A percentile compares a stretch with the other conserved stretches of the same genome.
Evolutionary conservation across 2,797 vertebrate genomes (phyloP).

Genomic region (Dryobates pubescens): DNA sequence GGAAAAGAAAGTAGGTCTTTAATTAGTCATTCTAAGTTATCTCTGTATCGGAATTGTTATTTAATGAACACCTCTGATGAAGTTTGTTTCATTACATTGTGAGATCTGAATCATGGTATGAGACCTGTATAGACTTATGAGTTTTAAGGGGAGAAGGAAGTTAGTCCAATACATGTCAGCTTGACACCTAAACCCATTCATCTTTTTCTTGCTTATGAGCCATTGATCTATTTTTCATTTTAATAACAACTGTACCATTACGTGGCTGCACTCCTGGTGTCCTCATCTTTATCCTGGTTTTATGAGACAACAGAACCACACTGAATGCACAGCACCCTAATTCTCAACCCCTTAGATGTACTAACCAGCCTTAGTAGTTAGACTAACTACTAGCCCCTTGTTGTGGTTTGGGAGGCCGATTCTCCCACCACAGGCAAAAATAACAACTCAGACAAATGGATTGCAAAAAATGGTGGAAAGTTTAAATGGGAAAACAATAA

Average conservation of each 20-base stretch:
- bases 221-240: not conserved
- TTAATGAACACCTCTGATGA: slow-evolving; percentile 57
- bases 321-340: not conserved
- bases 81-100: slow-evolving; percentile 43
- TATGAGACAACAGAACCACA: not conserved
- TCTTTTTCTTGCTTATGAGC: not conserved
- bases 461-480: too few relatives aligned
- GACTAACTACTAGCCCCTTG: too few relatives aligned
- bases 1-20: slow-evolving; percentile 36
- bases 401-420: too few relatives aligned
- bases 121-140: slow-evolving; percentile 45
- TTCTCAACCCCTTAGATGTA: not conserved
- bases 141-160: not conserved
- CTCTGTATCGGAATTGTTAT: slow-evolving; percentile 32
- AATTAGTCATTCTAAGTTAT: slow-evolving; percentile 53
- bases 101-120: slow-evolving; percentile 40
- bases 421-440: too few relatives aligned
- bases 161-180: not conserved
- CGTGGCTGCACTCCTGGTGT: not conserved
- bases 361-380: not conserved
- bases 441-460: too few relatives aligned
- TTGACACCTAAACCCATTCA: not conserved
- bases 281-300: not conserved
- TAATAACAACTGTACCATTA: not conserved
- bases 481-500: too few relatives aligned